A percentile compares a stretch with the other conserved stretches of the same genome.
phyloP scores from a whole-genome alignment of 2,797 vertebrate species.

The Varecia variegata region DNA sequence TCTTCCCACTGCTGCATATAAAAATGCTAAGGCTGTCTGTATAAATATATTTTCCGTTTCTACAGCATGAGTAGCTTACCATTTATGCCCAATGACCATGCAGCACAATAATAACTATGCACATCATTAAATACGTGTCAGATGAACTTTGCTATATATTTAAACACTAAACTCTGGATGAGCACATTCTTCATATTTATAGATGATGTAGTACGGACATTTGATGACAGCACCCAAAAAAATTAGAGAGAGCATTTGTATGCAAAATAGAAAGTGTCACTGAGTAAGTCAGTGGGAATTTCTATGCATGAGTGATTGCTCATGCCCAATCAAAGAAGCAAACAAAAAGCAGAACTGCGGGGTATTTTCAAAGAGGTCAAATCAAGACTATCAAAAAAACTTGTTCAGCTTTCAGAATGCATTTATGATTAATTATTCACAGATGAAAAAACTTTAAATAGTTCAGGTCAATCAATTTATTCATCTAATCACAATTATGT shows the following conservation, averaged over 20 bases:
- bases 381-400: conserved; percentile 74
- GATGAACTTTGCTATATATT: conserved; percentile 38
- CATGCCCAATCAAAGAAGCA: conserved; percentile 60
- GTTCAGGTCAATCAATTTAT: conserved; percentile 51
- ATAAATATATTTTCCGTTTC: not conserved
- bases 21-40: not conserved
- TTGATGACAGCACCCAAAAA: conserved; percentile 6
- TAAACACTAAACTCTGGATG: conserved; percentile 30
- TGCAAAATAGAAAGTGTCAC: conserved; percentile 55
- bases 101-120: conserved; percentile 29
- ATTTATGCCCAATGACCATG: conserved; percentile 34
- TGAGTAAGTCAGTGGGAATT: conserved; percentile 58
- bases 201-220: not conserved
- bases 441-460: conserved; percentile 38
- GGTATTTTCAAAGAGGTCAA: conserved; percentile 72
- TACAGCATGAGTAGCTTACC: not conserved
- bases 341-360: conserved; percentile 67
- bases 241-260: conserved; percentile 44
- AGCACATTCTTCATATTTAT: conserved; percentile 15
- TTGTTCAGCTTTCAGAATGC: conserved; percentile 40
- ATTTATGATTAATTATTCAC: conserved; percentile 65
- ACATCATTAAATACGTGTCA: conserved; percentile 49
- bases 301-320: conserved; percentile 61
- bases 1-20: not conserved
- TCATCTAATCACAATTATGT: conserved; percentile 7